Evolutionary conservation across 2,888 invertebrate genomes (phyloP).

Genomic region (Xestoiulus laeticollis): DNA sequence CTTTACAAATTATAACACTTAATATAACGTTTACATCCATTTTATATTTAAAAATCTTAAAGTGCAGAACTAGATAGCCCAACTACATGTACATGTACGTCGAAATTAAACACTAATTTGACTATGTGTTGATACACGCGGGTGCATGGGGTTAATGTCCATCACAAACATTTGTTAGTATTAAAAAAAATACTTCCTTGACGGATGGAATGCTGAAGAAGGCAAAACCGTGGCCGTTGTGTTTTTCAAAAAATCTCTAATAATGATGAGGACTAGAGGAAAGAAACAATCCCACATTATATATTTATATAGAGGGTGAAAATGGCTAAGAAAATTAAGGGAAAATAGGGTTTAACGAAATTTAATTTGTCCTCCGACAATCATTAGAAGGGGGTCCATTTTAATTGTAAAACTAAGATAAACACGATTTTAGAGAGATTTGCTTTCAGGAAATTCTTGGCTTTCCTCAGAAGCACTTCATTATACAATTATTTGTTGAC

Average conservation of each 20-base stretch:
- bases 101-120: neutral
- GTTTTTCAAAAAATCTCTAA: neutral
- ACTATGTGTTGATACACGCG: neutral
- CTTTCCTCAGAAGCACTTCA: neutral
- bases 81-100: neutral
- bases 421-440: neutral
- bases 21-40: too few species aligned
- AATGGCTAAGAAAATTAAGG: neutral
- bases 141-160: neutral
- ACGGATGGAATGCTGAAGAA: neutral
- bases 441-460: neutral
- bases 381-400: neutral
- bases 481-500: neutral
- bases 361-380: neutral
- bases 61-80: too few species aligned
- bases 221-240: neutral
- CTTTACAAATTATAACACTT: too few species aligned
- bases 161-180: neutral
- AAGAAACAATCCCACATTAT: neutral
- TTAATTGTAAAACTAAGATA: neutral
- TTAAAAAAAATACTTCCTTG: slow-evolving; percentile 11
- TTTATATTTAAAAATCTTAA: too few species aligned
- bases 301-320: slow-evolving; percentile 22
- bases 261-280: slow-evolving; percentile 24
- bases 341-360: neutral